Conservation (phyloP, 2,113 vertebrate genomes). For the Campylomormyrus tamandua region DNA sequence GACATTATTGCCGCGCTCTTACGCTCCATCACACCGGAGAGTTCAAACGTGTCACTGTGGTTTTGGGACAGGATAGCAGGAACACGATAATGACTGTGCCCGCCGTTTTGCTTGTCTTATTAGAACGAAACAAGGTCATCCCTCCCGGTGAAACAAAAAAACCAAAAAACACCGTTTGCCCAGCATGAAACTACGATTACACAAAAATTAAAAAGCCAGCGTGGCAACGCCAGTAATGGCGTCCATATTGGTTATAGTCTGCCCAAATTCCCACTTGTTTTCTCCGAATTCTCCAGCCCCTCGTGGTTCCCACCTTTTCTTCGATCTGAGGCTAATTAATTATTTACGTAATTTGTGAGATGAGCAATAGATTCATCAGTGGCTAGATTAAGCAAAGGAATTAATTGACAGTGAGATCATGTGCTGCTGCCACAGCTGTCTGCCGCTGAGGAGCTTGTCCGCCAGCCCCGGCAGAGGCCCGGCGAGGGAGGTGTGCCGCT, state of each 20-base stretch:
- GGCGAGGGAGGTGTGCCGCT: conserved; percentile 12
- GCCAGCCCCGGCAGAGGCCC: background rate
- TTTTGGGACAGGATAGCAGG: conserved; percentile 52
- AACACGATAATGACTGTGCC: conserved; percentile 49
- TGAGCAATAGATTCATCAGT: conserved; percentile 22
- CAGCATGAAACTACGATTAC: background rate
- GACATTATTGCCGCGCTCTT: conserved; percentile 29
- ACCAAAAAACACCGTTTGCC: background rate
- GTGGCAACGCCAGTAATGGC: no score
- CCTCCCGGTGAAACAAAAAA: conserved; percentile 30
- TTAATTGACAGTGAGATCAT: conserved; percentile 29
- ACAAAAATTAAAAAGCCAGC: background rate
- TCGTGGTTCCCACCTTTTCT: background rate
- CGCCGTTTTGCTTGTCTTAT: conserved; percentile 31
- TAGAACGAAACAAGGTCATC: conserved; percentile 46
- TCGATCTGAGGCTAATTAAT: conserved; percentile 20
- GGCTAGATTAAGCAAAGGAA: conserved; percentile 27
- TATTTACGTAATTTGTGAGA: conserved; percentile 25
- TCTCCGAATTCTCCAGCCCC: background rate
- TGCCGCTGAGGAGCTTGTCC: background rate
- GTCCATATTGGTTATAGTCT: background rate
- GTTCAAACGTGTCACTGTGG: conserved; percentile 50
- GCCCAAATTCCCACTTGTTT: background rate
- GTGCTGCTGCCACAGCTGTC: conserved; percentile 23
- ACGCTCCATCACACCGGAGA: conserved; percentile 46